Percentiles rank a stretch among this genome's conserved stretches.
Evolutionary conservation across 2,113 vertebrate species (phyloP).

Genomic region (Corythoichthys intestinalis): DNA sequence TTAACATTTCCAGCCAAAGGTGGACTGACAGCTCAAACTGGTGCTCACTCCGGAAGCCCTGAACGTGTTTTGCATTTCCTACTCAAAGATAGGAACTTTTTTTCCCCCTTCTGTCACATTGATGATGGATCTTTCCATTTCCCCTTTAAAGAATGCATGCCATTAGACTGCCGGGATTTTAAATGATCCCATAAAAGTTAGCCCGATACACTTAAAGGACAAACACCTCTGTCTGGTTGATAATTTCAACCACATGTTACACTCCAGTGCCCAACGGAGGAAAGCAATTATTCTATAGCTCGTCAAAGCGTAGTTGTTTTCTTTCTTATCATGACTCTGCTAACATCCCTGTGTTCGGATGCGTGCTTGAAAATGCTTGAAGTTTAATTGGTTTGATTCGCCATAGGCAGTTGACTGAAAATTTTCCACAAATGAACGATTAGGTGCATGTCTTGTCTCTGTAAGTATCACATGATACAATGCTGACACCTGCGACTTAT

Average conservation of each 20-base stretch:
- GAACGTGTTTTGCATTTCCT: constrained; percentile 53
- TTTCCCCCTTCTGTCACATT: constrained; percentile 49
- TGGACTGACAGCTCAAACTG: constrained; percentile 56
- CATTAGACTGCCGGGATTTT: constrained; percentile 59
- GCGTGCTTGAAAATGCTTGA: neutral
- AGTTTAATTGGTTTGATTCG: neutral
- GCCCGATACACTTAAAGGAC: constrained; percentile 68
- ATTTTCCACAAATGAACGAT: neutral
- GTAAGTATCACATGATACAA: neutral
- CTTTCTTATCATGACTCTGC: constrained; percentile 56
- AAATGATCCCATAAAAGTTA: constrained; percentile 72
- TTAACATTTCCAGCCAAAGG: constrained; percentile 67
- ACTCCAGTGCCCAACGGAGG: constrained; percentile 66
- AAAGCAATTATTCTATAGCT: constrained; percentile 72
- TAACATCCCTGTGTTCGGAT: constrained; percentile 16
- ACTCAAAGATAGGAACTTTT: constrained; percentile 44
- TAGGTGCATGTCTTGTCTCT: neutral
- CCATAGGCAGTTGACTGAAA: neutral
- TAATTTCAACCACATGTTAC: constrained; percentile 74
- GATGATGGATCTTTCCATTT: constrained; percentile 73
- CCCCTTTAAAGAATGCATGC: constrained; percentile 58
- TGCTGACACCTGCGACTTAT: too few species aligned
- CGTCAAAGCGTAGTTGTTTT: constrained; percentile 71
- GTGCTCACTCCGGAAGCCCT: neutral
- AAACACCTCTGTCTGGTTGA: constrained; percentile 70